phyloP scores from a whole-genome alignment of 2,888 invertebrate genomes.

The Diaphora mendica region DNA sequence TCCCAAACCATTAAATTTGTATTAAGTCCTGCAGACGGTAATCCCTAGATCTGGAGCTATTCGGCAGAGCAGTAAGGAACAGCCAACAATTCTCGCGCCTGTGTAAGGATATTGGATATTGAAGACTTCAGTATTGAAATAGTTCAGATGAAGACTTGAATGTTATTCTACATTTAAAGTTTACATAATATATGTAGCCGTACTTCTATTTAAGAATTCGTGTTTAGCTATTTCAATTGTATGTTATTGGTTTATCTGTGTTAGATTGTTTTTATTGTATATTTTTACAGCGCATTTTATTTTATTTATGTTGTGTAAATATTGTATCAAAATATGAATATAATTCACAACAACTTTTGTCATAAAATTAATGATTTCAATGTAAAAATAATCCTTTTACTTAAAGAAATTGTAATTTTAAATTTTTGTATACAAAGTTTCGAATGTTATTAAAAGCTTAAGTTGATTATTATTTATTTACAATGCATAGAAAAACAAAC shows the following conservation, averaged over 20 bases:
- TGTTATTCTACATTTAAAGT: conserved; percentile 38
- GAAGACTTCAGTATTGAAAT: conserved; percentile 51
- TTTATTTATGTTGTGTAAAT: background rate
- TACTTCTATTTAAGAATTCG: conserved; percentile 9
- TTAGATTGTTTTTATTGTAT: background rate
- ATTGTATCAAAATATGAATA: too few relatives aligned
- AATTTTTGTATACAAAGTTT: too few relatives aligned
- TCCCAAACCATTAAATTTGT: background rate
- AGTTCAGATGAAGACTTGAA: conserved; percentile 40
- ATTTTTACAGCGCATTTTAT: too few relatives aligned
- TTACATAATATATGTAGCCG: conserved; percentile 5
- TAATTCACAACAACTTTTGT: too few relatives aligned
- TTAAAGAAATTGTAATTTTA: too few relatives aligned
- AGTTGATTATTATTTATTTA: too few relatives aligned
- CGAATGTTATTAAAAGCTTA: too few relatives aligned
- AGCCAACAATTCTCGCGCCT: conserved; percentile 29
- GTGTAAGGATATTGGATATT: conserved; percentile 46
- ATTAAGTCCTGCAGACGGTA: background rate
- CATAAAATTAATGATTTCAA: too few relatives aligned
- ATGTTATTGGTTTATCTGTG: background rate
- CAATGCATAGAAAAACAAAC: too few relatives aligned
- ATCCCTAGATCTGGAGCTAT: conserved; percentile 2
- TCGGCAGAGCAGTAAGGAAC: conserved; percentile 26
- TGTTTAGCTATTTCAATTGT: background rate
- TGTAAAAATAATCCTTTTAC: too few relatives aligned